A percentile compares a stretch with the other conserved stretches of the same genome.
These are phyloP conservation scores for Deilephila porcellus DNA, from an alignment of 2,888 invertebrate genomes.

Conservation along the genomic window DNA sequence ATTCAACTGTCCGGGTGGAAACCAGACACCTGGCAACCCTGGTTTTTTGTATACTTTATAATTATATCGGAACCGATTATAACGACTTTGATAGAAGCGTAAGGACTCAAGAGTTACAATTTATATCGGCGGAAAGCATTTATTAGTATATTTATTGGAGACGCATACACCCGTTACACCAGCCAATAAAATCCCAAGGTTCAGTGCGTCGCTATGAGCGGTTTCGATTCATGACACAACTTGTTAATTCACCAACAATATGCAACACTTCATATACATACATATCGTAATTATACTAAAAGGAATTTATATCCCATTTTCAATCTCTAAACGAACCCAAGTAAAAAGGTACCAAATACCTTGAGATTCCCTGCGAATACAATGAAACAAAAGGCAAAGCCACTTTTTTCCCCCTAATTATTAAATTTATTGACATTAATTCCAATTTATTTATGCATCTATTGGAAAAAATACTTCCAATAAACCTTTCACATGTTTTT, in stretches of 20 bases:
- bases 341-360: not conserved
- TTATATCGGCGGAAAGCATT: too few relatives aligned
- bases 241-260: slow-evolving; percentile 4
- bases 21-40: slow-evolving; percentile 23
- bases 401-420: not conserved
- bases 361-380: not conserved
- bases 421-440: not conserved
- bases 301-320: not conserved
- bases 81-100: not conserved
- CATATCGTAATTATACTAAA: not conserved
- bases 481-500: too few relatives aligned
- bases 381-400: not conserved
- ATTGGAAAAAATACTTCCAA: too few relatives aligned
- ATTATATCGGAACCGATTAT: slow-evolving; percentile 18
- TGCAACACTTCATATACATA: not conserved
- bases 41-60: not conserved
- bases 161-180: not conserved
- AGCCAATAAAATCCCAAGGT: not conserved
- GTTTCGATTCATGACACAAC: slow-evolving; percentile 8
- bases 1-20: slow-evolving; percentile 5
- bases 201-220: slow-evolving; percentile 18
- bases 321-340: not conserved
- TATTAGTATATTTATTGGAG: not conserved
- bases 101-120: too few relatives aligned
- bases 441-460: too few relatives aligned